Percentiles rank a stretch among this genome's conserved stretches.
phyloP scores from a whole-genome alignment of 2,888 invertebrate genomes.

The Synergus umbraculus region DNA sequence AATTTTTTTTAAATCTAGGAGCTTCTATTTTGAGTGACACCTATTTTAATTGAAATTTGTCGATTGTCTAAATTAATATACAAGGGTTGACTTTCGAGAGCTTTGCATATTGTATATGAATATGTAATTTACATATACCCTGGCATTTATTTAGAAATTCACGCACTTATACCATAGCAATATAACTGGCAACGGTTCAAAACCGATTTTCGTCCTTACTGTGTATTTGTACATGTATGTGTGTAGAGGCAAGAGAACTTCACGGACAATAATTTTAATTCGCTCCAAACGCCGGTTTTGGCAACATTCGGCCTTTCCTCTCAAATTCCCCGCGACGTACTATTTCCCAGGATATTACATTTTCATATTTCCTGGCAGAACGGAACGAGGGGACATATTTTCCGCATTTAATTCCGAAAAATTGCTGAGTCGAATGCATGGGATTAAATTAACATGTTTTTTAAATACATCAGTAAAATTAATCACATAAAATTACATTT shows the following conservation, averaged over 20 bases:
- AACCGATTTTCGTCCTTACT: slow-evolving; percentile 3
- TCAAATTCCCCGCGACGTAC: slow-evolving; percentile 14
- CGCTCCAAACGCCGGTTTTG: slow-evolving; percentile 35
- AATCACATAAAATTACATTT: too few species aligned
- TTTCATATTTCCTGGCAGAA: slow-evolving; percentile 36
- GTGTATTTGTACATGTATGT: neutral
- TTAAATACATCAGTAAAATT: neutral
- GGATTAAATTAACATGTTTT: slow-evolving; percentile 17
- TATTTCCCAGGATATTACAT: slow-evolving; percentile 37
- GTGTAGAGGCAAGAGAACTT: neutral
- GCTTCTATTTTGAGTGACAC: neutral
- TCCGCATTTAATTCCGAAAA: slow-evolving; percentile 19
- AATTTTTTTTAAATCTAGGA: too few species aligned
- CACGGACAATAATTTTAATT: slow-evolving; percentile 36
- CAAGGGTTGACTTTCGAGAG: neutral
- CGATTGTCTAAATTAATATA: slow-evolving; percentile 5
- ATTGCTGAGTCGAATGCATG: slow-evolving; percentile 21
- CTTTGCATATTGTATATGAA: neutral
- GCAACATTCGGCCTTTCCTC: slow-evolving; percentile 35
- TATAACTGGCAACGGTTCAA: slow-evolving; percentile 23
- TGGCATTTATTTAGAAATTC: slow-evolving; percentile 23
- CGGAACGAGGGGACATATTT: slow-evolving; percentile 27
- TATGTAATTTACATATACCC: neutral
- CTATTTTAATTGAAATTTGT: too few species aligned
- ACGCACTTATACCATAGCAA: neutral